A percentile compares a stretch with the other conserved stretches of the same genome.
These are phyloP conservation scores for Tridacna crocea DNA, from an alignment of 2,888 invertebrate species.

Conservation along the genomic window DNA sequence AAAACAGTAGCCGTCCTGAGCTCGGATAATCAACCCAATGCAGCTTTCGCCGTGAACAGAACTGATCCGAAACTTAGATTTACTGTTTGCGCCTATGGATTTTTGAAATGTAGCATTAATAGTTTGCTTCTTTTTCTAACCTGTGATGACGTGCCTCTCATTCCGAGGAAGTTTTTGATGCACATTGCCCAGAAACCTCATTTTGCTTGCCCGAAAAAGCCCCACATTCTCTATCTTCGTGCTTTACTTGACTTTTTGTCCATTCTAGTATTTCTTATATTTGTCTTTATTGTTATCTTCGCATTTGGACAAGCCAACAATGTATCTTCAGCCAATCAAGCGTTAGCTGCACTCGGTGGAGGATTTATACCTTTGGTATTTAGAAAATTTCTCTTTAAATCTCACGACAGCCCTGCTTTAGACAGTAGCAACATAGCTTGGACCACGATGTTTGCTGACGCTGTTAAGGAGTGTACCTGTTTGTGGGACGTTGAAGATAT, in stretches of 20 bases:
- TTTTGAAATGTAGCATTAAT: constrained; percentile 35
- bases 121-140: constrained; percentile 47
- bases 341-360: constrained; percentile 47
- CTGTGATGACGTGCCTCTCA: constrained; percentile 42
- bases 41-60: constrained; percentile 29
- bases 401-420: constrained; percentile 27
- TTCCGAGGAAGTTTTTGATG: constrained; percentile 43
- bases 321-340: constrained; percentile 42
- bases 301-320: constrained; percentile 54
- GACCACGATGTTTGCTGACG: constrained; percentile 34
- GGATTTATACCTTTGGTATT: constrained; percentile 55
- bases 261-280: constrained; percentile 48
- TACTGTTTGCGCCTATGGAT: background rate
- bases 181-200: constrained; percentile 38
- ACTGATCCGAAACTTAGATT: background rate
- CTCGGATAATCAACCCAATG: constrained; percentile 33
- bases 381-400: constrained; percentile 45
- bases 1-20: constrained; percentile 26
- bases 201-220: constrained; percentile 35
- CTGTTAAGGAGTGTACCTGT: constrained; percentile 13
- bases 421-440: constrained; percentile 51
- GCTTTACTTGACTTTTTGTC: constrained; percentile 42
- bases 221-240: constrained; percentile 41
- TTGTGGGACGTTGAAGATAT: constrained; percentile 45
- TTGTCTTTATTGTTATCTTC: constrained; percentile 51